These are phyloP conservation scores for Oreochromis mossambicus DNA, from an alignment of 2,797 vertebrate species.

Conservation along the genomic window DNA sequence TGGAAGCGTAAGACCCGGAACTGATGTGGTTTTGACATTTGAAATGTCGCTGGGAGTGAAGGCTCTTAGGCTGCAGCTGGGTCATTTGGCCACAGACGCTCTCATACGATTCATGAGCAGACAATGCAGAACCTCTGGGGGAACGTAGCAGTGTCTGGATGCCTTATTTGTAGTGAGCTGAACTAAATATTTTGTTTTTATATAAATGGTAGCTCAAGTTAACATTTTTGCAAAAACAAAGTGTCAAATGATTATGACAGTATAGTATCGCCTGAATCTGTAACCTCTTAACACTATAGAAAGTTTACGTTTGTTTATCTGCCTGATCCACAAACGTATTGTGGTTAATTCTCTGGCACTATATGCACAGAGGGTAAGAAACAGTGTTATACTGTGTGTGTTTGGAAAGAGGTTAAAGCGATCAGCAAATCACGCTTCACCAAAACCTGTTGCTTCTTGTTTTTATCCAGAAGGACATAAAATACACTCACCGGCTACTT, in stretches of 20 bases:
- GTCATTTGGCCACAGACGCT: constrained; percentile 33
- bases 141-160: not conserved
- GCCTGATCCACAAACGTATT: not conserved
- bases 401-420: not conserved
- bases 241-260: not conserved
- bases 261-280: not conserved
- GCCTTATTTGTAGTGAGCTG: not conserved
- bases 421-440: not conserved
- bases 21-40: constrained; percentile 64
- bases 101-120: constrained; percentile 6
- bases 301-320: not conserved
- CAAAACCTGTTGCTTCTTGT: not conserved
- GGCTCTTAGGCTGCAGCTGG: constrained; percentile 30
- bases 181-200: not conserved
- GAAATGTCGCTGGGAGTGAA: constrained; percentile 27
- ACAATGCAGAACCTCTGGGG: not conserved
- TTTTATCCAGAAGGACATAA: not conserved
- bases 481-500: not conserved
- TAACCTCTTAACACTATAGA: not conserved
- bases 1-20: constrained; percentile 42
- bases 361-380: not conserved
- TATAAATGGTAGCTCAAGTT: not conserved
- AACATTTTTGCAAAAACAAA: not conserved
- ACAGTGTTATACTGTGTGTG: not conserved
- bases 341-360: not conserved